These are phyloP conservation scores for Caiman crocodilus DNA, from an alignment of 2,797 vertebrate genomes.

Conservation along the genomic window DNA sequence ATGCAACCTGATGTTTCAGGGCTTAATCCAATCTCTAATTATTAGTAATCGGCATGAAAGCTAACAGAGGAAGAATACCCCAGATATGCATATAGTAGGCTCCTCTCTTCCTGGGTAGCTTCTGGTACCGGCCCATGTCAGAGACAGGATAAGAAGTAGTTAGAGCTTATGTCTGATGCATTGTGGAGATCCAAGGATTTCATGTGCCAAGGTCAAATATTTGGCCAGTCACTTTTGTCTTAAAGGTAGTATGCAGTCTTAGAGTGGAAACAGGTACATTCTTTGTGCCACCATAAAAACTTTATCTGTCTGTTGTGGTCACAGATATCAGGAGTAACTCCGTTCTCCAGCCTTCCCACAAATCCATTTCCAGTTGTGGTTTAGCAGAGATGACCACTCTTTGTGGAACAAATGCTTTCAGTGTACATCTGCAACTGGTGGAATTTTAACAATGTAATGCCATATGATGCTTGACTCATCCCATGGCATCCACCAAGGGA, in stretches of 20 bases:
- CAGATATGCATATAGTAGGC: not conserved
- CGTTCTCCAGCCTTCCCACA: no score
- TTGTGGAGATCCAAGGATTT: not conserved
- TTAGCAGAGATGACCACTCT: no score
- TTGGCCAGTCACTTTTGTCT: not conserved
- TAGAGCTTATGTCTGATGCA: fast-evolving
- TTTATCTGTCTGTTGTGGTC: no score
- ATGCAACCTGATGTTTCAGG: not conserved
- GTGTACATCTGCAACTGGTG: no score
- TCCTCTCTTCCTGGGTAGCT: not conserved
- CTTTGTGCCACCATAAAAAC: not conserved
- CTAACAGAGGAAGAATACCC: not conserved
- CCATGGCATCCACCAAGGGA: no score
- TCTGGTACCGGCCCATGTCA: not conserved
- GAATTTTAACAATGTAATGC: no score
- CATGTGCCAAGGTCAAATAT: not conserved
- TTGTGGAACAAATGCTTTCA: no score
- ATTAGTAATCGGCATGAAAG: not conserved
- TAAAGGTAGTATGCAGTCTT: not conserved
- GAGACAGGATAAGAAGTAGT: not conserved
- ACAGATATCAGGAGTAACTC: no score
- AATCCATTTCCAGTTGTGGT: no score
- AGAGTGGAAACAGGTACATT: no score
- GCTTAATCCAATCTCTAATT: not conserved
- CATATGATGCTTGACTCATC: no score